These are phyloP conservation scores for Bubo bubo DNA, from an alignment of 2,113 vertebrate species.

Conservation along the genomic window DNA sequence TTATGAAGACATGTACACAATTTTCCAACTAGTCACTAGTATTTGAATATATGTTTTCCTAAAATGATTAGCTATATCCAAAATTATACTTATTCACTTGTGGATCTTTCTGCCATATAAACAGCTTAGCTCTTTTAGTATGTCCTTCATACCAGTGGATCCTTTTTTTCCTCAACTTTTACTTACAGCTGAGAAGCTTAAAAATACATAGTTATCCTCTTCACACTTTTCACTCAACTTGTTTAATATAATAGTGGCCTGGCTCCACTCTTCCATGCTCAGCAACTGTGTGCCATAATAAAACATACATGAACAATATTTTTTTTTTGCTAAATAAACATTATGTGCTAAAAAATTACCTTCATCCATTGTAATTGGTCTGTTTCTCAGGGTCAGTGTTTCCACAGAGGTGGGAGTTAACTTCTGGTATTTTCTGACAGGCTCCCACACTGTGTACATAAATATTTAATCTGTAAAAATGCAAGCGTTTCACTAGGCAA, in stretches of 20 bases:
- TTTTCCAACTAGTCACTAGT: neutral
- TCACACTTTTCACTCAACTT: neutral
- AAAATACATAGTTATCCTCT: neutral
- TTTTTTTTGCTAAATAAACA: neutral
- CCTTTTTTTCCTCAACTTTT: conserved; percentile 1
- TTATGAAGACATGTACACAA: neutral
- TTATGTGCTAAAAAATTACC: conserved; percentile 68
- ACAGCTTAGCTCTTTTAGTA: neutral
- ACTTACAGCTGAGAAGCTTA: neutral
- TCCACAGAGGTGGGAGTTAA: conserved; percentile 48
- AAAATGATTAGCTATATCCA: neutral
- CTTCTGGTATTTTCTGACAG: conserved; percentile 39
- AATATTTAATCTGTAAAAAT: conserved; percentile 63
- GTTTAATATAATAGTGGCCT: neutral
- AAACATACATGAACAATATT: neutral
- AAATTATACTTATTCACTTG: neutral
- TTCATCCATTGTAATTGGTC: conserved; percentile 59
- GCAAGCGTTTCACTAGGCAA: conserved; percentile 24
- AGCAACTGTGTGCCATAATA: neutral
- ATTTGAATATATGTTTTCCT: neutral
- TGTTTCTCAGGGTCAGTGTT: conserved; percentile 6
- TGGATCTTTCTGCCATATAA: neutral
- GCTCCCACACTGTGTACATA: conserved; percentile 14
- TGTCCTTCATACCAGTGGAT: neutral
- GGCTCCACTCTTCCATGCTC: conserved; percentile 12